Evolutionary conservation across 2,797 vertebrate genomes (phyloP), one percentile per base, ranked within the genome.

Genomic region (Ataeniobius toweri): DNA sequence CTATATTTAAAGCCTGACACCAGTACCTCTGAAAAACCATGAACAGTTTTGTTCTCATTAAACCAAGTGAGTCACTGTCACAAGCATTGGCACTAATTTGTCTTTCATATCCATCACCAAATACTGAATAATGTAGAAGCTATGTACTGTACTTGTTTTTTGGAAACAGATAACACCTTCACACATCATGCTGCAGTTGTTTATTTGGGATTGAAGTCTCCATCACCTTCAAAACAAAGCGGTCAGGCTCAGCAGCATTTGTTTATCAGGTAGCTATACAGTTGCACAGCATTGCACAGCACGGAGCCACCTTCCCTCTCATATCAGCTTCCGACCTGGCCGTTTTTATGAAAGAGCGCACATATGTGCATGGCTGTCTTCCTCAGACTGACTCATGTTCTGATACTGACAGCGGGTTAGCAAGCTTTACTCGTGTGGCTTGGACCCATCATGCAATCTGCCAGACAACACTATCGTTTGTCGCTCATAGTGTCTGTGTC

Each of bases 341-440:
- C 48, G 69, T 82, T 76, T 63, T 75, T 51, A 71, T 74, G 71
- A 79, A 75, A 59, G 73, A 65, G 71, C 2, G 73, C 69, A 72
- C 84, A 87, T 90, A 80, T 91, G 83, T 78, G 74, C 84, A 55
- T 4, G 22, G 46, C 78, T 68, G 73, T 86, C 81, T 82, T 83
- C 80, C 79, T 91, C 87, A 53, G 73, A 39, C 78, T 93, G 91
- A 93, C 80, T 93, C 91, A 92, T 82, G 84, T 79, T 88, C 86
- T 80, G 74, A 81, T 81, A 63, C 82, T 79, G 88, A 80, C 50
- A 26, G 70, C 79, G 86, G 81, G 79, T 90, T 89, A 75, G 78
- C 50, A 78, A 85, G 86, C 75, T 86, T 85, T 84, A 82, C 86
- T 92, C 87, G 70, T 83, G 79, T 76, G 80, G 76, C 80, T 84